Evolutionary conservation across 2,113 vertebrate species (phyloP).

Genomic region (Oreochromis niloticus): DNA sequence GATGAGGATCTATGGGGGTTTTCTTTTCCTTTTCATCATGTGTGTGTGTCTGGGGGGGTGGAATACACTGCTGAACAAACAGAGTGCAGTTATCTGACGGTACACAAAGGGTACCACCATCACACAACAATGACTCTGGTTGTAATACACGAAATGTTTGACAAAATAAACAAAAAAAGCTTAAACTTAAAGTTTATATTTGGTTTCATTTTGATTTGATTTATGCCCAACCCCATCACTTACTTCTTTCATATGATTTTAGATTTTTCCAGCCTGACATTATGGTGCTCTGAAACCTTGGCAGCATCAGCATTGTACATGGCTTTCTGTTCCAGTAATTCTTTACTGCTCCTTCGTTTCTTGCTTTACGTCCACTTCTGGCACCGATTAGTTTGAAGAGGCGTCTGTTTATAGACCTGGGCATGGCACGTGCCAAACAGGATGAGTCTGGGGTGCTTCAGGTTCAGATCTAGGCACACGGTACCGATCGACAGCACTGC

Average conservation of each 20-base stretch:
- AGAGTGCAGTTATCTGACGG: neutral
- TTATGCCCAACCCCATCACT: neutral
- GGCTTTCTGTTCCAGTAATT: neutral
- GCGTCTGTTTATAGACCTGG: neutral
- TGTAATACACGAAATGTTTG: neutral
- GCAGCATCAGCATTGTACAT: neutral
- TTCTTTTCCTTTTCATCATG: neutral
- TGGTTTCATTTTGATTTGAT: neutral
- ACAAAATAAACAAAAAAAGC: neutral
- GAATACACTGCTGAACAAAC: neutral
- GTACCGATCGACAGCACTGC: neutral
- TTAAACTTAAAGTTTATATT: neutral
- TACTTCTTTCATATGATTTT: neutral
- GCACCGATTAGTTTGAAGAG: neutral
- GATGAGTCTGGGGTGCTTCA: neutral
- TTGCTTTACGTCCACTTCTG: neutral
- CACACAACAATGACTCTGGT: neutral
- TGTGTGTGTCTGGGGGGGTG: neutral
- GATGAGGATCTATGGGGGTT: neutral
- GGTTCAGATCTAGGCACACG: neutral
- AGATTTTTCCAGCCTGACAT: neutral
- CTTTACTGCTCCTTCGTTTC: neutral
- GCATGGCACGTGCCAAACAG: neutral
- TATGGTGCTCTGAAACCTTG: neutral
- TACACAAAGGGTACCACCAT: neutral